These are phyloP conservation scores for Phyllopteryx taeniolatus DNA, from an alignment of 2,113 vertebrate genomes.

Conservation along the genomic window DNA sequence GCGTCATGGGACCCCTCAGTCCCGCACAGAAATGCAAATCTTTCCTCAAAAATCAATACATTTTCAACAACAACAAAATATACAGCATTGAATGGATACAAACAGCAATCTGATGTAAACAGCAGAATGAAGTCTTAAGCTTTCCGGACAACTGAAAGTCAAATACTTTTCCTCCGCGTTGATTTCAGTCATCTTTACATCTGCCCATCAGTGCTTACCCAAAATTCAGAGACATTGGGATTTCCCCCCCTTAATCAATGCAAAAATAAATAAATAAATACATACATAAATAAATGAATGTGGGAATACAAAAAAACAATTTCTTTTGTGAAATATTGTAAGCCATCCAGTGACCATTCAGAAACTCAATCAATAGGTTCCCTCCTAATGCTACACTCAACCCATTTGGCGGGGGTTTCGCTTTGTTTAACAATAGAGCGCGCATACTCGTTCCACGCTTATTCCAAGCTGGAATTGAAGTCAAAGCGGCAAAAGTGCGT, in stretches of 20 bases:
- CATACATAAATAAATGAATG: too few relatives aligned
- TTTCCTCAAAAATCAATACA: constrained; percentile 52
- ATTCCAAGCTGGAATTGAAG: constrained; percentile 11
- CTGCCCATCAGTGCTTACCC: constrained; percentile 58
- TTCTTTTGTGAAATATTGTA: constrained; percentile 51
- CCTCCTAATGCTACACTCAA: constrained; percentile 62
- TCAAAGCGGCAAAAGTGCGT: not conserved
- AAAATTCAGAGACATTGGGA: constrained; percentile 64
- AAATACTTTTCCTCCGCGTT: constrained; percentile 37
- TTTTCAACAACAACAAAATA: constrained; percentile 58
- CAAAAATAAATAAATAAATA: constrained; percentile 60
- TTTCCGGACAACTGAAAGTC: constrained; percentile 58
- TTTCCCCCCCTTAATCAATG: constrained; percentile 51
- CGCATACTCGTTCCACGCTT: not conserved
- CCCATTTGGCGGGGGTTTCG: constrained; percentile 28
- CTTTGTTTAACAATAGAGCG: not conserved
- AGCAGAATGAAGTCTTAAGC: constrained; percentile 55
- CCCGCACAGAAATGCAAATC: constrained; percentile 38
- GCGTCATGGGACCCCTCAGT: constrained; percentile 12
- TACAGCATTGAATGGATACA: constrained; percentile 45
- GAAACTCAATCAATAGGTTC: constrained; percentile 69
- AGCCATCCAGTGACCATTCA: constrained; percentile 47
- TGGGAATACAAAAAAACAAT: constrained; percentile 47
- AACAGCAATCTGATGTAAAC: constrained; percentile 65
- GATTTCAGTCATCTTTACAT: constrained; percentile 40